Evolutionary conservation across 2,888 invertebrate genomes (phyloP).

Genomic region (Eupithecia tripunctaria): DNA sequence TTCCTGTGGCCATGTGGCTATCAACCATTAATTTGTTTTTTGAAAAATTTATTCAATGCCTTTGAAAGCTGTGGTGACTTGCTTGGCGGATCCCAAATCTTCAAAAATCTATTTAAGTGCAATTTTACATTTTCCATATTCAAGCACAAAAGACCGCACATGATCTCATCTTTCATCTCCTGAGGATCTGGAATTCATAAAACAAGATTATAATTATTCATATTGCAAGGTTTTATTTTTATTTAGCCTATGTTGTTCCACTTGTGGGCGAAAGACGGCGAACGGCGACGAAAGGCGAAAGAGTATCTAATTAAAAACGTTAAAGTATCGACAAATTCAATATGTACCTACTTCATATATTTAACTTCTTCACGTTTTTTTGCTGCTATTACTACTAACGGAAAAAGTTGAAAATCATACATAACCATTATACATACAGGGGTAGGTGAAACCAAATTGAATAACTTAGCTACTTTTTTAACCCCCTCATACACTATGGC

Average conservation of each 20-base stretch:
- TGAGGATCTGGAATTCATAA: conserved; percentile 58
- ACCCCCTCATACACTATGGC: not conserved
- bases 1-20: too few species aligned
- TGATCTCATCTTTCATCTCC: conserved; percentile 68
- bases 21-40: too few species aligned
- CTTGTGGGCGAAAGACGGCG: not conserved
- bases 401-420: not conserved
- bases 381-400: too few species aligned
- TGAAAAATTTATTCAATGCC: conserved; percentile 54
- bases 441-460: not conserved
- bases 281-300: too few species aligned
- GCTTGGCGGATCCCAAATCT: conserved; percentile 61
- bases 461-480: not conserved
- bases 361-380: too few species aligned
- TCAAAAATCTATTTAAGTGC: conserved; percentile 59
- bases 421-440: too few species aligned
- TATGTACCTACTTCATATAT: too few species aligned
- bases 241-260: not conserved
- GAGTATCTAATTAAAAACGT: not conserved
- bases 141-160: conserved; percentile 68
- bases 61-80: conserved; percentile 63
- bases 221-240: not conserved
- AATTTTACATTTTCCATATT: conserved; percentile 58
- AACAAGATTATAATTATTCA: not conserved
- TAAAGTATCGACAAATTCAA: too few species aligned